Base-by-base conservation (phyloP, 2,888 invertebrate species). In the Aphodius sticticus region DNA sequence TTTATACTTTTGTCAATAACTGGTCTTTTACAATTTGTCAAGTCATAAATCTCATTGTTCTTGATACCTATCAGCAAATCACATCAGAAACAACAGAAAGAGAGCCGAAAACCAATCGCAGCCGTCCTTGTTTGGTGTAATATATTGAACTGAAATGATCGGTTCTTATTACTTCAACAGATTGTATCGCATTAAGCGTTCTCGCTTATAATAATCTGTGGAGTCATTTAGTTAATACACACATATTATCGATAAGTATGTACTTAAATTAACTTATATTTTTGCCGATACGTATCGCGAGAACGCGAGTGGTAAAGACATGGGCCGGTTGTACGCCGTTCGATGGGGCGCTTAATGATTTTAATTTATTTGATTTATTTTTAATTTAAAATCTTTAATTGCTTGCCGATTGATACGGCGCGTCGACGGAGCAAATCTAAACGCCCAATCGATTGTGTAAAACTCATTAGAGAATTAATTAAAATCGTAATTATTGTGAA, bases 181-280 rank as follows among this genome's bases (percentile, higher is more conserved):
- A 53, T 53, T 12, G 53, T 53, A 53, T 53, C 53, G 12, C 7
- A 12, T 53, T 53, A 53, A 53, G 4, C 53, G 53, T 53, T 53
- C 53, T 53, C 53, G 53, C 7, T 9, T 53, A 53, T 53, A 53
- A 53, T 53, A 53, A 53, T 53, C 53, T 53, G 53, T 5, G 53
- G 53, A 53, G 53, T 53, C 53, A 53, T 53, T 53, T 53, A 53
- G 53, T 53, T 53, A 53, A 53, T 53, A 53, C 53, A 53, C 53
- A 53, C 53, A 53, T 53, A 53, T 53, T 53, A 53, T 53, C 53
- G 53, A 53, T 53, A 53, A 53, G 53, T 53, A 12, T 53, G 53
- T 53, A 53, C 53, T 53, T 53, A 53, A 53, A 53, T 53, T 53
- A 53, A 53, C 53, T 53, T 53, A 53, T 53, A 53, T 53, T 53